A percentile compares a stretch with the other conserved stretches of the same genome.
These are phyloP conservation scores for Scleropages formosus DNA, from an alignment of 2,797 vertebrate genomes.

Conservation along the genomic window DNA sequence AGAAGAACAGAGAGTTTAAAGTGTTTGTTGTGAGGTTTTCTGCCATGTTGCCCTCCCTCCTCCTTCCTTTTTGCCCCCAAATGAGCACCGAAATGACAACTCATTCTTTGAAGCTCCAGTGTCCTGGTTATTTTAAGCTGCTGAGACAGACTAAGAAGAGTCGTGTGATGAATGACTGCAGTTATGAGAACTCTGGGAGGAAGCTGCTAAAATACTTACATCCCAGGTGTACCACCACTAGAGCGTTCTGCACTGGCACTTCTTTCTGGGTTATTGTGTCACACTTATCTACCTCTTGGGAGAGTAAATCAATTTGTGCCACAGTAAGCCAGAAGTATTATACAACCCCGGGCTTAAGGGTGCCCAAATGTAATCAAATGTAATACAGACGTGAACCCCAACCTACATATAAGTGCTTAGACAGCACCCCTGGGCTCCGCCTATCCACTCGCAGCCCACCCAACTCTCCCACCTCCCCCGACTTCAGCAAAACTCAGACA, in stretches of 20 bases:
- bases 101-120: neutral
- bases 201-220: neutral
- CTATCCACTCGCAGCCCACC: neutral
- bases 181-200: neutral
- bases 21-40: neutral
- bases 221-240: neutral
- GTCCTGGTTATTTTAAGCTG: neutral
- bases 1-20: no score
- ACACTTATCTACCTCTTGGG: constrained; percentile 2
- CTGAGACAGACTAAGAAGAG: neutral
- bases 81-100: neutral
- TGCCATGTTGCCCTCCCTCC: neutral
- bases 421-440: constrained; percentile 8
- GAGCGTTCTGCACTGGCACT: neutral
- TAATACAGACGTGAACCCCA: constrained; percentile 15
- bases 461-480: neutral
- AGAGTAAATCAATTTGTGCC: constrained; percentile 18
- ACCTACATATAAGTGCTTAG: constrained; percentile 31
- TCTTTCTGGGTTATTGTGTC: constrained; percentile 8
- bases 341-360: neutral
- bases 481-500: constrained; percentile 38
- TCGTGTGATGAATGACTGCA: neutral
- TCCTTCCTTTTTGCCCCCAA: neutral
- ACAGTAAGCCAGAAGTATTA: neutral
- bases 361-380: constrained; percentile 29